Percentiles rank a stretch among this genome's conserved stretches.
Conservation (phyloP, 2,113 vertebrate species). For the Oryzias celebensis region DNA sequence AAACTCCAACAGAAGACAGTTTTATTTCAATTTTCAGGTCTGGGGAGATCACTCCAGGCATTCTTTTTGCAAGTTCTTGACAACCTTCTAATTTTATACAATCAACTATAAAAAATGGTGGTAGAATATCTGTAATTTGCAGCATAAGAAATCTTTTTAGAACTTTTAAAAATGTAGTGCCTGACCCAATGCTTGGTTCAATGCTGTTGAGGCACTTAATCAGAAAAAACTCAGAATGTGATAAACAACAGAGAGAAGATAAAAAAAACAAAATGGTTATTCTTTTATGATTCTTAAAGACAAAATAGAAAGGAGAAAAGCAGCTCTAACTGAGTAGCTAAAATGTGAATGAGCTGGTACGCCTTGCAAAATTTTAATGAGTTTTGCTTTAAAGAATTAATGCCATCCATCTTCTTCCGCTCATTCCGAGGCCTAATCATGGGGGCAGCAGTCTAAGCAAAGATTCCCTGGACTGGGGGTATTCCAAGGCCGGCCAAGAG, state of each 20-base stretch:
- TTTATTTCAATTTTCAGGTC: slow-evolving; percentile 18
- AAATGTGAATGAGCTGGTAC: too few relatives aligned
- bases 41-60: slow-evolving; percentile 6
- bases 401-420: too few relatives aligned
- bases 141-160: background rate
- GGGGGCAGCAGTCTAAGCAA: too few relatives aligned
- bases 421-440: too few relatives aligned
- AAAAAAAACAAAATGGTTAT: background rate
- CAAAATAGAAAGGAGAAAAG: too few relatives aligned
- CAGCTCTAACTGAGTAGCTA: too few relatives aligned
- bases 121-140: slow-evolving; percentile 2
- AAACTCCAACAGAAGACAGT: slow-evolving; percentile 1
- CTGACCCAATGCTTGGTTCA: background rate
- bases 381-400: too few relatives aligned
- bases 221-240: background rate
- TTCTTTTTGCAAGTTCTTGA: slow-evolving; percentile 1
- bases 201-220: slow-evolving; percentile 10
- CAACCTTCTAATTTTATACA: slow-evolving; percentile 18
- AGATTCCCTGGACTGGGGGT: too few relatives aligned
- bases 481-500: too few relatives aligned
- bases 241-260: slow-evolving; percentile 4
- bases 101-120: slow-evolving; percentile 5
- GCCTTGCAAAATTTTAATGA: too few relatives aligned
- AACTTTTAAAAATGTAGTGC: slow-evolving; percentile 2
- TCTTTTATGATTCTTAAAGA: too few relatives aligned